A percentile compares a stretch with the other conserved stretches of the same genome.
Conservation (phyloP, 1,140 invertebrate genomes). For the Apolygus lucorum region DNA sequence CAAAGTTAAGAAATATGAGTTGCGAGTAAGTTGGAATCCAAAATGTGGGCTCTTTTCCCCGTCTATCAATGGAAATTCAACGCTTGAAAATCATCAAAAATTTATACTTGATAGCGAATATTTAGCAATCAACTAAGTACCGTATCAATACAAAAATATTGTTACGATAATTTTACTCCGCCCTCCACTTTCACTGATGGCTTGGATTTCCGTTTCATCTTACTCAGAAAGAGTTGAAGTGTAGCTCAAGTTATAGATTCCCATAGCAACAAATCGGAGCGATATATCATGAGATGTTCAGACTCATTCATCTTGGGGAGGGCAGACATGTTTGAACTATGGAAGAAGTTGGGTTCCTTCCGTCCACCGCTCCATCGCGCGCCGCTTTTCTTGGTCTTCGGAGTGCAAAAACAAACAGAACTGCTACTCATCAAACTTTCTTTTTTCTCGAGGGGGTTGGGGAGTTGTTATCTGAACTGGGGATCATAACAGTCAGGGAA, state of each 20-base stretch:
- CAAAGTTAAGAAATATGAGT: too few species aligned
- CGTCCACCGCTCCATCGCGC: neutral
- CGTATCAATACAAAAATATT: too few species aligned
- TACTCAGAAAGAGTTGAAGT: conserved; percentile 9
- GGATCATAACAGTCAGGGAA: too few species aligned
- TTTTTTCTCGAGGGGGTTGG: too few species aligned
- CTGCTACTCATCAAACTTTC: conserved; percentile 14
- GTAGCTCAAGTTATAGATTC: neutral
- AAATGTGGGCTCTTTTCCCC: too few species aligned
- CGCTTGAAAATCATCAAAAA: too few species aligned
- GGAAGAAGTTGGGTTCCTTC: neutral
- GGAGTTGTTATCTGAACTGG: too few species aligned
- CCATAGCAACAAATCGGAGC: neutral
- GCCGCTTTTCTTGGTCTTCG: neutral
- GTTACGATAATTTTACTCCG: too few species aligned
- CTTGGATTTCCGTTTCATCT: conserved; percentile 15
- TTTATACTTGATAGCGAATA: too few species aligned
- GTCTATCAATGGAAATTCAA: too few species aligned
- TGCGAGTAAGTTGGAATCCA: too few species aligned
- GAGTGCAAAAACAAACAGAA: neutral
- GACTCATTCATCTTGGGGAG: neutral
- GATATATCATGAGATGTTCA: conserved; percentile 6
- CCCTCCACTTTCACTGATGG: neutral
- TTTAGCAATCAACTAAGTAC: too few species aligned
- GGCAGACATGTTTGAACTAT: conserved; percentile 6